phyloP scores from a whole-genome alignment of 2,113 vertebrate genomes.

The Emydura subglobosa region DNA sequence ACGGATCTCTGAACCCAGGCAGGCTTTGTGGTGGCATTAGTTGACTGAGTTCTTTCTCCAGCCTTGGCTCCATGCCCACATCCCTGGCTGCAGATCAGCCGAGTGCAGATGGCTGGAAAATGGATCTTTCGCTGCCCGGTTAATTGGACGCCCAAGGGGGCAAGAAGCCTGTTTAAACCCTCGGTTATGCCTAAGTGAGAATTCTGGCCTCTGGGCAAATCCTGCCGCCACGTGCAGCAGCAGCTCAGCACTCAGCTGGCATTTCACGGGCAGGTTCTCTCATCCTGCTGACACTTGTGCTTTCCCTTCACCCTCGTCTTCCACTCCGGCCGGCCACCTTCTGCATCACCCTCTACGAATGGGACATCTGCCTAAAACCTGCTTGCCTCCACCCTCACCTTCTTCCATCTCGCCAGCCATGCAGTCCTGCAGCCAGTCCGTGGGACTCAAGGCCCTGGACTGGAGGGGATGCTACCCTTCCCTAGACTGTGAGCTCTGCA shows the following conservation, averaged over 20 bases:
- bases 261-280: too few species aligned
- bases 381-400: too few species aligned
- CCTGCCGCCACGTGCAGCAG: not conserved
- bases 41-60: not conserved
- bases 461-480: too few species aligned
- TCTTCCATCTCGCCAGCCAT: not conserved
- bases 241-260: not conserved
- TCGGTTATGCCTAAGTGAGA: too few species aligned
- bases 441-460: too few species aligned
- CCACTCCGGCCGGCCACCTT: too few species aligned
- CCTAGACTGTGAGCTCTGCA: not conserved
- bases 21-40: too few species aligned
- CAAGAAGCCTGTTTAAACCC: not conserved
- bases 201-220: too few species aligned
- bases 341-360: not conserved
- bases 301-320: not conserved
- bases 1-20: not conserved
- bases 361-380: not conserved
- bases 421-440: not conserved
- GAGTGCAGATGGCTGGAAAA: not conserved
- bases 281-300: too few species aligned
- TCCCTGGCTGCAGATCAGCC: not conserved
- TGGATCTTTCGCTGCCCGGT: not conserved
- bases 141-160: not conserved
- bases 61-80: not conserved